These are phyloP conservation scores for Carassius auratus DNA, from an alignment of 2,113 vertebrate genomes.

Conservation along the genomic window DNA sequence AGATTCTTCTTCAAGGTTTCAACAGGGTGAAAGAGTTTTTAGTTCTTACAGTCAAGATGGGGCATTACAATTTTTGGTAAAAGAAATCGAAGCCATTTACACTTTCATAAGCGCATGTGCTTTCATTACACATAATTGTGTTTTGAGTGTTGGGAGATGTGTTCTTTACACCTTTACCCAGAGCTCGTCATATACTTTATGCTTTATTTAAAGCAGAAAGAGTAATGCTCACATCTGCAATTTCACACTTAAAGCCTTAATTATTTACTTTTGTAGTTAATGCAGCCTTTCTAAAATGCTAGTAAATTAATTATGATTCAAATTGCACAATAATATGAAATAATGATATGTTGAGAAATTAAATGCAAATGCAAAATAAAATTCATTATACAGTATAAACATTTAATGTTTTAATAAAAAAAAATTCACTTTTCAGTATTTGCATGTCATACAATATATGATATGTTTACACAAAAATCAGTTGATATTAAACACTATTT, in stretches of 20 bases:
- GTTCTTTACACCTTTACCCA: background rate
- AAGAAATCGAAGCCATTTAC: background rate
- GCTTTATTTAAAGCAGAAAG: background rate
- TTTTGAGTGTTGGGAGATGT: background rate
- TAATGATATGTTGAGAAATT: background rate
- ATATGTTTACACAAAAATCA: background rate
- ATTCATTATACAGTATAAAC: too few species aligned
- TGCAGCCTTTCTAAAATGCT: background rate
- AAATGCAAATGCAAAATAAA: background rate
- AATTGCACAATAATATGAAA: background rate
- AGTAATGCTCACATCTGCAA: background rate
- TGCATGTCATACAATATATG: background rate
- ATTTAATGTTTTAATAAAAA: too few species aligned
- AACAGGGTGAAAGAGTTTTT: background rate
- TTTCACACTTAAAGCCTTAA: background rate
- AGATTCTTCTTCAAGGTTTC: constrained; percentile 14
- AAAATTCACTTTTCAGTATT: too few species aligned
- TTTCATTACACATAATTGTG: background rate
- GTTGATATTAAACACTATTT: too few species aligned
- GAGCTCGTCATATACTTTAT: background rate
- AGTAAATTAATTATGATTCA: background rate
- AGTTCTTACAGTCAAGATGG: background rate
- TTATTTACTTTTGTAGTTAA: background rate
- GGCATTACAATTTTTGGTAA: background rate
- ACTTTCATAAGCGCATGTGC: background rate